Base-by-base conservation (phyloP, 2,888 invertebrate species). In the Cynaeus angustus region DNA sequence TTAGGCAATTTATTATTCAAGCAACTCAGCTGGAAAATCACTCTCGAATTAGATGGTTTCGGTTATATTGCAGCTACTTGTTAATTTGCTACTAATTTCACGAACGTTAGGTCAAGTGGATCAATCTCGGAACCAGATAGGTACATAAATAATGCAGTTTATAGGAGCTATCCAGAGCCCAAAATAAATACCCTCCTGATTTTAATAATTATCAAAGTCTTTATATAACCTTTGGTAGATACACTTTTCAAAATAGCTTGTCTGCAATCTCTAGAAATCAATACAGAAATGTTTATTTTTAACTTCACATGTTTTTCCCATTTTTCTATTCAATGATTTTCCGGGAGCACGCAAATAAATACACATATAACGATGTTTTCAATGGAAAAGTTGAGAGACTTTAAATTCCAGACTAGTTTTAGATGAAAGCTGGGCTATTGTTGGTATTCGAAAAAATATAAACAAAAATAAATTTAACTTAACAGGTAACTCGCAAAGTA, bases 1-100 rank as follows among this genome's bases (percentile, higher is more conserved):
- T 59, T 59, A 10, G 16, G 46, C 46, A 48, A 59, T 59, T 59
- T 59, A 45, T 59, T 56, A 56, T 56, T 56, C n/a, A 56, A 43
- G 21, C 56, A 56, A 56, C 56, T 56, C 56, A 43, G 8, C 56
- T n/a, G 59, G 46, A 59, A 59, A 59, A 59, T 59, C 59, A 50
- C 61, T 38, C 45, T 21, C 16, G 26, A 45, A 59, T 45, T 59
- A 30, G 45, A 59, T 45, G 45, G 45, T 28, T 28, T 12, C 16
- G 38, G 37, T 38, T 61, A 61, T 33, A 48, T 21, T 37, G 37
- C 48, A 61, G 38, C 48, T 43, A 59, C 48, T 50, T 46, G 46
- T 59, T 59, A 50, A 50, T 61, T 61, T 38, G 48, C 26, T 37
- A 38, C 28, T 13, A 59, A 59, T 59, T 59, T 46, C 26, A 33